A percentile compares a stretch with the other conserved stretches of the same genome.
Evolutionary conservation across 2,113 vertebrate genomes (phyloP).

Genomic region (Monopterus albus): DNA sequence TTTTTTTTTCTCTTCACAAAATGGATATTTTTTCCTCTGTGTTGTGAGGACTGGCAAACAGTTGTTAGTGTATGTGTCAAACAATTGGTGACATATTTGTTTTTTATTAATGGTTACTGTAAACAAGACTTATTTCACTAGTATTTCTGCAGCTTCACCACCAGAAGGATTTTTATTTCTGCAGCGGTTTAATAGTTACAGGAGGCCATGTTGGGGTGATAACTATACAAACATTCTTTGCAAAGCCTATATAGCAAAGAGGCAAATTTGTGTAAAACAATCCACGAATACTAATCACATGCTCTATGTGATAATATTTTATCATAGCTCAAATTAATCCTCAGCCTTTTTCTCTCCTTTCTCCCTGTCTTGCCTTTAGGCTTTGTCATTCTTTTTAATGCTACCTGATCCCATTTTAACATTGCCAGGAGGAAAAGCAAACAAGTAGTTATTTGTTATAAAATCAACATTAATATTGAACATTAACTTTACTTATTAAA

Average conservation of each 20-base stretch:
- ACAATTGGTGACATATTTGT: slow-evolving; percentile 57
- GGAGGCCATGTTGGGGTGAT: slow-evolving; percentile 8
- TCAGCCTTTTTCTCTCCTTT: slow-evolving; percentile 36
- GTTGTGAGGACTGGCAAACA: slow-evolving; percentile 42
- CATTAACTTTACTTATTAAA: slow-evolving; percentile 48
- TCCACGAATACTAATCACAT: slow-evolving; percentile 52
- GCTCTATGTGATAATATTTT: slow-evolving; percentile 47
- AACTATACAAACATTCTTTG: slow-evolving; percentile 11
- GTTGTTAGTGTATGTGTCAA: slow-evolving; percentile 58
- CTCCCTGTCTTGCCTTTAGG: slow-evolving; percentile 39
- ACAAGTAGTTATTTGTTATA: slow-evolving; percentile 40
- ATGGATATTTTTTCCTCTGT: slow-evolving; percentile 23
- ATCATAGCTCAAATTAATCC: slow-evolving; percentile 32
- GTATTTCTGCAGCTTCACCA: slow-evolving; percentile 7
- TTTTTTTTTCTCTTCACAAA: slow-evolving; percentile 2
- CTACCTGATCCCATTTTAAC: slow-evolving; percentile 45
- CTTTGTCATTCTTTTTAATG: slow-evolving; percentile 41
- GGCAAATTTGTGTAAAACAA: slow-evolving; percentile 54
- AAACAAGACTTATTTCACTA: slow-evolving; percentile 48
- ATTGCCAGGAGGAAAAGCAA: slow-evolving; percentile 44
- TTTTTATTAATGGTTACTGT: slow-evolving; percentile 50
- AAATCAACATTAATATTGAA: slow-evolving; percentile 47
- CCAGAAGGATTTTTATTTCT: not conserved
- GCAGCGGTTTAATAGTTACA: slow-evolving; percentile 36
- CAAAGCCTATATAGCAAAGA: slow-evolving; percentile 23